phyloP scores from a whole-genome alignment of 2,797 vertebrate species.

The Heliangelus exortis region DNA sequence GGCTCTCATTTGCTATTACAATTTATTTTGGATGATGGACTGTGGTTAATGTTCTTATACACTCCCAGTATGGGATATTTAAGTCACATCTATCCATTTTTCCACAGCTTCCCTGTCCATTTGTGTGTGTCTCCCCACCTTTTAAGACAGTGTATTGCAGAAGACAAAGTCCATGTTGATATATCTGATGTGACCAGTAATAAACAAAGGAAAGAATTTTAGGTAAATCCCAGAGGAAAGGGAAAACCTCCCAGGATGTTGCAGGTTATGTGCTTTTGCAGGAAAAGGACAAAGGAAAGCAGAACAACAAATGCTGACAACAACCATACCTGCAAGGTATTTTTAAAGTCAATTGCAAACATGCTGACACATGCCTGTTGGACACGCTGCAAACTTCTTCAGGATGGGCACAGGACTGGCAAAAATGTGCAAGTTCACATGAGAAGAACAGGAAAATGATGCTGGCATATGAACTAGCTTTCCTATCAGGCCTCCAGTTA shows the following conservation, averaged over 20 bases:
- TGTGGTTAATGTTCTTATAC: neutral
- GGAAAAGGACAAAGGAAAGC: neutral
- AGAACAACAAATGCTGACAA: neutral
- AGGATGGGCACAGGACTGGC: neutral
- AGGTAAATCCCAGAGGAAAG: neutral
- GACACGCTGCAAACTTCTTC: neutral
- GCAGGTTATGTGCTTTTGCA: neutral
- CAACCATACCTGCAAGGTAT: neutral
- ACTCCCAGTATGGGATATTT: neutral
- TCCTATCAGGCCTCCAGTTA: neutral
- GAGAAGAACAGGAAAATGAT: neutral
- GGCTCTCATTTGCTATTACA: neutral
- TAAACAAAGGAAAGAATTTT: neutral
- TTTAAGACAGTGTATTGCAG: neutral
- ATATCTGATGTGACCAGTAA: neutral
- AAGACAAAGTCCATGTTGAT: neutral
- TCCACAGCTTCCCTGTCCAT: neutral
- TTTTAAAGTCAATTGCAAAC: neutral
- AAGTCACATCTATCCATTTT: slow-evolving; percentile 49
- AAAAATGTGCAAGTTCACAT: neutral
- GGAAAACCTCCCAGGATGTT: neutral
- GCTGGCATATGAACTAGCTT: neutral
- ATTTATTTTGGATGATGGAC: neutral
- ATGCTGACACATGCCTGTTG: neutral
- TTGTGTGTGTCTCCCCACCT: neutral